Evolutionary conservation across 1,140 invertebrate genomes (phyloP), one percentile per base, ranked within the genome.

Genomic region (Conus ventricosus): DNA sequence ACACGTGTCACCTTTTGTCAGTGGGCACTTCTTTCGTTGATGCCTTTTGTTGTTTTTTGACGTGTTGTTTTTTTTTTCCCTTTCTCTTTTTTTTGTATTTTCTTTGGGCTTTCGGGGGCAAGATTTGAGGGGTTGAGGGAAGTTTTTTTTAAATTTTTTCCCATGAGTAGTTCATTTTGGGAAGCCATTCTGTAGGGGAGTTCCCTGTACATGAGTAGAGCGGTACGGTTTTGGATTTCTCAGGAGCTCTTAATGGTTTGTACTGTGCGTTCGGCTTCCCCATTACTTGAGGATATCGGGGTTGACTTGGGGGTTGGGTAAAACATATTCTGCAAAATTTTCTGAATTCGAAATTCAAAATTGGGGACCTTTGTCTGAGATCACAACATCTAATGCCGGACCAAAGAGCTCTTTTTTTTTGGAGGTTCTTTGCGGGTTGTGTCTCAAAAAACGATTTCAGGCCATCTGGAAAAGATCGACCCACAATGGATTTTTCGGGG

Each of bases 331-430:
- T 11, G 87, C 67, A 87, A 93, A 92, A 10, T 87, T 25, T 11
- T 7, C 51, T 11, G 51, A 51, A 10, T 81, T 27, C 51, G 6
- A 10, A 23, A 76, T 88, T 23, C 87, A 53, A 76, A 91, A 94
- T 75, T 92, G 89, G 4, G 92, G 89, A 0, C 91, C 89, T 67
- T 92, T 93, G 87, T 93, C 92, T 20, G 89, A 87, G 1, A 91
- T 51, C 7, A 92, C n/a, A 7, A 55, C 55, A 15, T 91, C 89
- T 88, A 6, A 93, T 91, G 11, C 91, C 91, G 84, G 8, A 88
- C 91, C 83, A 93, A 93, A 0, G 90, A 82, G 17, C 57, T 71
- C 60, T 91, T 91, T 27, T 91, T 54, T 8, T 90, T 76, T 85
- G 17, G 60, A 13, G 4, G 7, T 23, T 25, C 55, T n/a, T n/a